Evolutionary conservation across 2,113 vertebrate species (phyloP), one percentile per base, ranked within the genome.

Genomic region (Oncorhynchus clarkii): DNA sequence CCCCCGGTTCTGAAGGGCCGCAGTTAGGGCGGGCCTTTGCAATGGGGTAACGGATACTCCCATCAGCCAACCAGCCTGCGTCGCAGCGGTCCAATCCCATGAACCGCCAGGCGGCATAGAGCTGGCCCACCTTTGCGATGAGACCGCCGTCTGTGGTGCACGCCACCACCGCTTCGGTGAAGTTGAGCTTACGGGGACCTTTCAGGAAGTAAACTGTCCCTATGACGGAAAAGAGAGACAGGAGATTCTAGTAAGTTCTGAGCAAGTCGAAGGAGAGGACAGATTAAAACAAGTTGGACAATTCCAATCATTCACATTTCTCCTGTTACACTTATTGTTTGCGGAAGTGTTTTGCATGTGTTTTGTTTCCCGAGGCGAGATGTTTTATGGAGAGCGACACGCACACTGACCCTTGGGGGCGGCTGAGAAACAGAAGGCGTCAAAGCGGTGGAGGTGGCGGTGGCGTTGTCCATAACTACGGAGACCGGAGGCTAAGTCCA

Each of bases 11-110:
- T 0, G 65, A 34, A 0, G 94, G 87, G 51, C 96, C 96, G 0
- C 97, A 97, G 87, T 95, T 94, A 74, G 86, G 75, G 0, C 95
- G 93, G 1, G 95, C 88, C 0, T 85, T 93, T 34, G 70, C 34
- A 5, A 98, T 94, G 1, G 97, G 95, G 87, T 98, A 99, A 80
- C 96, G 95, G 59, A 94, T 88, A 0, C 97, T 98, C 71, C 95
- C 95, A 0, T 98, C 97, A 0, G 95, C 95, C 90, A 98, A 80
- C 97, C 97, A 99, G 73, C 97, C 97, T 0, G 96, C 95, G 0
- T 92, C 89, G 0, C 97, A 99, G 75, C 88, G 94, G 80, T 99
- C 96, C 84, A 98, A 78, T 39, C 92, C 93, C 12, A 24, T 76
- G 83, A 97, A 93, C 84, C 92, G 96, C 96, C 97, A 98, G 5